Base-by-base conservation (phyloP, 2,113 vertebrate genomes). In the Dipodomys stephensi region DNA sequence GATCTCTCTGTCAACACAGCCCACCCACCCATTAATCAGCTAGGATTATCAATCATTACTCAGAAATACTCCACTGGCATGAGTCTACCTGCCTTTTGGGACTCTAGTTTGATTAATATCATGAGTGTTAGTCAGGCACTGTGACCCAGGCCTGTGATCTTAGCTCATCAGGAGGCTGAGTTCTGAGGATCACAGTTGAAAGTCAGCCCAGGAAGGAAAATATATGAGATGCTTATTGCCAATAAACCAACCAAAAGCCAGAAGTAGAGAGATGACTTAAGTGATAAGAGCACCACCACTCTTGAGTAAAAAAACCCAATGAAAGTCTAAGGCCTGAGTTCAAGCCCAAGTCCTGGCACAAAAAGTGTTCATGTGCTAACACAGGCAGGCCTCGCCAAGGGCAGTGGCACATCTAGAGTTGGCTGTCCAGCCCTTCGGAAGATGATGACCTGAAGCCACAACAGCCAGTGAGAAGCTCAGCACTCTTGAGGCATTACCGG, bases 371-470 rank as follows among this genome's bases (percentile, higher is more conserved):
- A 0, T 4, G 23, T 6, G 30, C 71, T 68, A 16, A 57, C 78
- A 80, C 27, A n/a, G 83, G 72, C 25, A 16, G 53, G 11, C 4
- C 11, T 57, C 15, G 23, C 2, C 0, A 27, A 62, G 16, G 67
- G 27, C 4, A 23, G 0, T 1, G 4, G 27, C 4, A 68, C 39
- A 39, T 86, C 1, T 74, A 0, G 0, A 2, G 4, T 2, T 9
- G 10, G 65, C 85, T 67, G 69, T 35, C 73, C 25, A n/a, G 30
- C 53, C 30, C 35, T 27, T 10, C 25, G 13, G 32, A 1, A 4
- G 20, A 46, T 10, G 0, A 20, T 0, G 11, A 64, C 4, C 20
- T 2, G 20, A 46, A 73, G 64, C 28, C n/a, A 0, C 0, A 23
- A 32, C 60, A 15, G 12, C 53, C 13, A 19, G 3, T 23, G 77